A percentile compares a stretch with the other conserved stretches of the same genome.
Evolutionary conservation across 1,140 invertebrate species (phyloP).

Genomic region (Ooceraea biroi): DNA sequence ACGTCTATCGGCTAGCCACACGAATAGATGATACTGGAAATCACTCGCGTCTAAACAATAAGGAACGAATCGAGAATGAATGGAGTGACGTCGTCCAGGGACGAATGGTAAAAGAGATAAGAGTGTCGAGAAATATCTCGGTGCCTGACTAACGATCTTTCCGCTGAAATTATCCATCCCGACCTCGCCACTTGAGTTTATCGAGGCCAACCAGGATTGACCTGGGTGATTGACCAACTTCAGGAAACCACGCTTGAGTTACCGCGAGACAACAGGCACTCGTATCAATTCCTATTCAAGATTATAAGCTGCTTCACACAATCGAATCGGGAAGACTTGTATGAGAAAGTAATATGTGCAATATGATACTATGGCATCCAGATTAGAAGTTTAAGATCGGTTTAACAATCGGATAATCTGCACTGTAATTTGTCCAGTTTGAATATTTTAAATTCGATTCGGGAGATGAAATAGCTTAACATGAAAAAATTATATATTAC

Average conservation of each 20-base stretch:
- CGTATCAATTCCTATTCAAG: conserved; percentile 14
- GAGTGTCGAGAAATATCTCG: not conserved
- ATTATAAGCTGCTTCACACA: conserved; percentile 21
- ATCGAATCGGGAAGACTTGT: conserved; percentile 5
- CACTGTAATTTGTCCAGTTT: not conserved
- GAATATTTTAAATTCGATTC: not conserved
- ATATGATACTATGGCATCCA: not conserved
- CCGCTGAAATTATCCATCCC: not conserved
- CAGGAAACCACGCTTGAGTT: not conserved
- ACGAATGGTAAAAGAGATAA: not conserved
- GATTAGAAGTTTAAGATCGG: not conserved
- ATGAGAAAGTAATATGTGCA: not conserved
- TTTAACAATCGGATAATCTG: not conserved
- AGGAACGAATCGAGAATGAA: not conserved
- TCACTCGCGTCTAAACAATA: not conserved
- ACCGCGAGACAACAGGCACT: conserved; percentile 16
- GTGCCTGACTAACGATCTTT: conserved; percentile 4
- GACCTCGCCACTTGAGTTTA: conserved; percentile 23
- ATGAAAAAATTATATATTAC: not conserved
- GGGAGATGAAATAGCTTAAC: conserved; percentile 1
- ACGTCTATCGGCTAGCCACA: not conserved
- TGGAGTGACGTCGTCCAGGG: no score
- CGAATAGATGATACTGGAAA: not conserved
- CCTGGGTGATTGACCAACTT: conserved; percentile 16
- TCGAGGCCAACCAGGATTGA: conserved; percentile 30